Conservation (phyloP, 2,113 vertebrate genomes). For the Peromyscus californicus region DNA sequence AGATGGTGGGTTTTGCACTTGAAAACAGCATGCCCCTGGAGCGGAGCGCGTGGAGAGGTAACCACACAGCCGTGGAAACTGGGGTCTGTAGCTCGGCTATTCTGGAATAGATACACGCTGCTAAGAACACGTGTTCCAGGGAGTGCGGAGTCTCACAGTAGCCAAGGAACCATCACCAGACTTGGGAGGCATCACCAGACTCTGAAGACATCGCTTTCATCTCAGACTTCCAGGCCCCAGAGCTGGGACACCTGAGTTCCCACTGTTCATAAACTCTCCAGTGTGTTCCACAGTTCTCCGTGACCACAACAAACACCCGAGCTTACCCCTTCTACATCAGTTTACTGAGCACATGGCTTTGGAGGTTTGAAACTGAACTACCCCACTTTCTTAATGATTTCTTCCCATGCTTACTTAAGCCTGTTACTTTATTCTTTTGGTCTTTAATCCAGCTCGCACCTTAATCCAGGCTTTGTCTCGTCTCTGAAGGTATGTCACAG, state of each 20-base stretch:
- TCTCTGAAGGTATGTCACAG: constrained; percentile 49
- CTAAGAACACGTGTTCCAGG: background rate
- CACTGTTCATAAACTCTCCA: background rate
- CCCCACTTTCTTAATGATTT: accelerated
- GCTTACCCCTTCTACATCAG: background rate
- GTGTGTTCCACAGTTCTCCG: background rate
- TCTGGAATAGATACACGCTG: background rate
- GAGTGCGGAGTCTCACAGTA: accelerated
- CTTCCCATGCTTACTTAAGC: background rate
- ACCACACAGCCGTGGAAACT: accelerated
- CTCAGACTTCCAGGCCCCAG: background rate
- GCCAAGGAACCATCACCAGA: background rate
- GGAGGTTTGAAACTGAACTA: background rate
- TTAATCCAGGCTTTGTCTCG: constrained; percentile 79
- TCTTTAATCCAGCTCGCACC: constrained; percentile 22
- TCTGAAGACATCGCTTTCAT: background rate
- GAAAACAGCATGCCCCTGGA: accelerated
- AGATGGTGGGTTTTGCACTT: background rate
- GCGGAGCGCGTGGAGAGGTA: accelerated
- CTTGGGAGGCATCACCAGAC: background rate
- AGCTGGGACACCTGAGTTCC: background rate
- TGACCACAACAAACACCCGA: background rate
- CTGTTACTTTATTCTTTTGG: constrained; percentile 57
- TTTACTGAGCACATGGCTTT: background rate
- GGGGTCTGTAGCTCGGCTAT: accelerated